Base-by-base conservation (phyloP, 37 sponge, comb jelly and placozoan species). In the Geodia barretti region DNA sequence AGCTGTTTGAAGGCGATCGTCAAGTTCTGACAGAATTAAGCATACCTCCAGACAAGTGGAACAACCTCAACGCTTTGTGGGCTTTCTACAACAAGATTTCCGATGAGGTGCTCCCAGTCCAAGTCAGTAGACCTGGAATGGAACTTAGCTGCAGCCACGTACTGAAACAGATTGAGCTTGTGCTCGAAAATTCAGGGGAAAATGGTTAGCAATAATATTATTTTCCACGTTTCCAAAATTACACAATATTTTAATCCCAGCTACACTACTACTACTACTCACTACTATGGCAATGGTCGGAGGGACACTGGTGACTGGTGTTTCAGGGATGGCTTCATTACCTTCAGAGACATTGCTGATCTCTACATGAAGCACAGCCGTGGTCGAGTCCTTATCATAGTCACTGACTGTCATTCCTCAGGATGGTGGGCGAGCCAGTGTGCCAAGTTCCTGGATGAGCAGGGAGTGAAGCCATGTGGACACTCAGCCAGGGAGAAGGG, bases 221-320 rank as follows among this genome's bases (percentile, higher is more conserved):
- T n/a, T n/a, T n/a, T n/a, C n/a, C n/a, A n/a, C n/a, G n/a, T n/a
- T n/a, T n/a, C n/a, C n/a, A n/a, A n/a, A n/a, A n/a, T n/a, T n/a
- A n/a, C n/a, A n/a, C n/a, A n/a, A n/a, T n/a, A n/a, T n/a, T n/a
- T n/a, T n/a, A n/a, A n/a, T n/a, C n/a, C n/a, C n/a, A n/a, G n/a
- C n/a, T n/a, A n/a, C n/a, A n/a, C n/a, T n/a, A 70, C 75, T 88
- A 89, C 43, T 71, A 34, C 80, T 2, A 34, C 88, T 24, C 81
- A 90, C 83, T 93, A 93, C 62, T 69, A 70, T 68, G 94, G 94
- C 1, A 74, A 60, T 34, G 83, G 94, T 38, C 79, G 72, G 86
- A 72, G 73, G 66, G 68, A 40, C 37, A 86, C 94, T 25, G 94
- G 94, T 35, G 87, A 89, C 81, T 93, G 94, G 94, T 93, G 94